Conservation (phyloP, 2,888 invertebrate genomes). For the Hydrotaea diabolus region DNA sequence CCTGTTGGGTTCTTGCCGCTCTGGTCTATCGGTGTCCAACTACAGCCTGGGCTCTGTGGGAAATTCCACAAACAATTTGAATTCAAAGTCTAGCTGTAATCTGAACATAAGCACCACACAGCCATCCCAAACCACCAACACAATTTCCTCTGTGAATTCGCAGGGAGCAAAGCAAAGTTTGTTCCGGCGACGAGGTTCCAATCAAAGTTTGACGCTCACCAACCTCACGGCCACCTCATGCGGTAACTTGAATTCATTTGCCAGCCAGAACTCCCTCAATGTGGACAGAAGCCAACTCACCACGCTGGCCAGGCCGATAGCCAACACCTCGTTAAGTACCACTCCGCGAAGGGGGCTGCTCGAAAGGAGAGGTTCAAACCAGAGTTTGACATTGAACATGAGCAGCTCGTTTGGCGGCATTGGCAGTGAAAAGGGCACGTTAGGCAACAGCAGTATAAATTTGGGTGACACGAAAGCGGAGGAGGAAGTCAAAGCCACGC, state of each 20-base stretch:
- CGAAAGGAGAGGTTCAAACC: slow-evolving; percentile 94
- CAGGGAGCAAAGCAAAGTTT: slow-evolving; percentile 84
- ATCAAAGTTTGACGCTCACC: slow-evolving; percentile 67
- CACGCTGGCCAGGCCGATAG: slow-evolving; percentile 50
- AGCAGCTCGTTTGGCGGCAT: slow-evolving; percentile 69
- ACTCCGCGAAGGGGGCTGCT: slow-evolving; percentile 85
- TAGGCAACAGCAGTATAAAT: slow-evolving; percentile 63
- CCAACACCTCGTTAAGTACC: slow-evolving; percentile 63
- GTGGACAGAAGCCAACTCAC: slow-evolving; percentile 65
- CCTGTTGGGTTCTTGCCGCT: slow-evolving; percentile 75
- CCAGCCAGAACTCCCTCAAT: slow-evolving; percentile 83
- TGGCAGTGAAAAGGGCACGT: slow-evolving; percentile 68
- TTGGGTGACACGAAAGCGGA: slow-evolving; percentile 59
- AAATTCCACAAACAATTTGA: slow-evolving; percentile 70
- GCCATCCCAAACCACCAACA: slow-evolving; percentile 66
- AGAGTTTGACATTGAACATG: slow-evolving; percentile 91
- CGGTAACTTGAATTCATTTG: slow-evolving; percentile 82
- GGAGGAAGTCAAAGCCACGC: slow-evolving; percentile 37
- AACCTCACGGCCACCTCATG: slow-evolving; percentile 79
- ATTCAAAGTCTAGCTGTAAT: slow-evolving; percentile 77
- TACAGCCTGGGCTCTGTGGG: slow-evolving; percentile 83
- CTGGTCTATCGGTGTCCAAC: slow-evolving; percentile 82
- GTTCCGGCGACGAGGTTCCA: slow-evolving; percentile 75
- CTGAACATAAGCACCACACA: slow-evolving; percentile 69
- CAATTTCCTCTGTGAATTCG: slow-evolving; percentile 71